Evolutionary conservation across 2,797 vertebrate species (phyloP).

Genomic region (Urocyon cinereoargenteus): DNA sequence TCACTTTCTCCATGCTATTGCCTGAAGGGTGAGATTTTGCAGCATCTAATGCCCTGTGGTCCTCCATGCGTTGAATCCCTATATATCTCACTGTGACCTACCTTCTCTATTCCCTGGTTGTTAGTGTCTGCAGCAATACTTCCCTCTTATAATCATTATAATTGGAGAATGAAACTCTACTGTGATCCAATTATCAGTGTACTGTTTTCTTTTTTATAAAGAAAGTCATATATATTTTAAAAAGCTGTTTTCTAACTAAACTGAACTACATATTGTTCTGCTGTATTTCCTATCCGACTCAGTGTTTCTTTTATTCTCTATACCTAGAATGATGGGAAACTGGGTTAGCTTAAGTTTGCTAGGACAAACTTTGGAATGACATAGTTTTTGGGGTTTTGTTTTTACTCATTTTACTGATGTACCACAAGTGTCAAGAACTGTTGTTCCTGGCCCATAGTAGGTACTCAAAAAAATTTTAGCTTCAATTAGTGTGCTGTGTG

Average conservation of each 20-base stretch:
- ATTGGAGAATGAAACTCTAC: neutral
- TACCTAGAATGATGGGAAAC: neutral
- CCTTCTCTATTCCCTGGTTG: neutral
- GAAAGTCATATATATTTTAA: neutral
- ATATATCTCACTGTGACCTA: neutral
- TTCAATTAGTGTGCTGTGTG: neutral
- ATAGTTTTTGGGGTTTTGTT: neutral
- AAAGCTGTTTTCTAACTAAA: neutral
- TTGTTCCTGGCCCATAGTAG: neutral
- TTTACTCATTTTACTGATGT: neutral
- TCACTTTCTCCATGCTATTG: neutral
- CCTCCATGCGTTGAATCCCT: neutral
- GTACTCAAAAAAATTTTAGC: neutral
- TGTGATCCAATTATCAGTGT: neutral
- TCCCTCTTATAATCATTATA: neutral
- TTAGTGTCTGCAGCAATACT: neutral
- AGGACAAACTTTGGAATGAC: neutral
- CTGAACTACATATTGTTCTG: accelerated
- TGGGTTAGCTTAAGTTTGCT: neutral
- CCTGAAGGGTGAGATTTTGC: neutral
- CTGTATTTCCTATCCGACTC: neutral
- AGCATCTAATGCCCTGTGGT: neutral
- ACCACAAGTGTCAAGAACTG: neutral
- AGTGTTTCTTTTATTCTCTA: neutral
- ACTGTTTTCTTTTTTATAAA: neutral